These are phyloP conservation scores for Platycheirus rosarum DNA, from an alignment of 2,888 invertebrate genomes.

Conservation along the genomic window DNA sequence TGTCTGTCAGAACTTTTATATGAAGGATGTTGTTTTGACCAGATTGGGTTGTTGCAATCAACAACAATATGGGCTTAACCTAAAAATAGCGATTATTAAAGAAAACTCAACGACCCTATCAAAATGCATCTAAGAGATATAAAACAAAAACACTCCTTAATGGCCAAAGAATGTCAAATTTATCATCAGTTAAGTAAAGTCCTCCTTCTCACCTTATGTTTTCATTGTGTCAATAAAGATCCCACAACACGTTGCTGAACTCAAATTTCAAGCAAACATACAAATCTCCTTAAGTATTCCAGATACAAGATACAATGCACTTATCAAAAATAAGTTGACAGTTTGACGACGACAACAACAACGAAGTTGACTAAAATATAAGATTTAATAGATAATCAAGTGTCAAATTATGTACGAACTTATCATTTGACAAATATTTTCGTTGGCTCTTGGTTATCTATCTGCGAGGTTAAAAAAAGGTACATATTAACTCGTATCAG, in stretches of 20 bases:
- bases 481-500: slow-evolving; percentile 14
- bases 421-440: slow-evolving; percentile 48
- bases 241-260: slow-evolving; percentile 36
- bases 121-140: slow-evolving; percentile 19
- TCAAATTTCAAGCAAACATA: slow-evolving; percentile 42
- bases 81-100: slow-evolving; percentile 51
- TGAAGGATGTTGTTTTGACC: slow-evolving; percentile 35
- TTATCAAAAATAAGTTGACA: slow-evolving; percentile 59
- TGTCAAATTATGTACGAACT: slow-evolving; percentile 63
- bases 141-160: slow-evolving; percentile 7
- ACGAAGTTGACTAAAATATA: neutral
- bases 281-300: slow-evolving; percentile 46
- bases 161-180: slow-evolving; percentile 47
- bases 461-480: slow-evolving; percentile 14
- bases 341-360: slow-evolving; percentile 37
- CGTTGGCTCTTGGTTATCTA: slow-evolving; percentile 10
- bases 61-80: slow-evolving; percentile 13
- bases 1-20: slow-evolving; percentile 31
- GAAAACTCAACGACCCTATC: neutral
- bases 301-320: slow-evolving; percentile 54
- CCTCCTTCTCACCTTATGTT: slow-evolving; percentile 51
- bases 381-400: slow-evolving; percentile 69
- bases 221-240: slow-evolving; percentile 50
- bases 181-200: slow-evolving; percentile 56
- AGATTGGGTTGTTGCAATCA: slow-evolving; percentile 28